Evolutionary conservation across 2,888 invertebrate species (phyloP).

Genomic region (Falcaria lacertinaria): DNA sequence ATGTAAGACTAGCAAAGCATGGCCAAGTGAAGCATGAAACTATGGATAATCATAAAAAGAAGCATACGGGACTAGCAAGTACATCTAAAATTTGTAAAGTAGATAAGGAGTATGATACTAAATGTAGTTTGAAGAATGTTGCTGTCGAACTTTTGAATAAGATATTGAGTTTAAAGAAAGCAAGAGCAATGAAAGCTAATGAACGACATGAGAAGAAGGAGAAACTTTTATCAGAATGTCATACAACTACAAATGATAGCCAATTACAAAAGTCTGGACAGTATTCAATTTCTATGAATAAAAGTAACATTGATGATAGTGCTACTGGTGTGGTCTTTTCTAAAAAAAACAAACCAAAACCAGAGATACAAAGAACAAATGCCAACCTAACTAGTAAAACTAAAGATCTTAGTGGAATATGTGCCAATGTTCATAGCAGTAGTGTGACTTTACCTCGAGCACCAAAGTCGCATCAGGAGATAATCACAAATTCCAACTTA

Average conservation of each 20-base stretch:
- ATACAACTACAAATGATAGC: background rate
- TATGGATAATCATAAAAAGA: background rate
- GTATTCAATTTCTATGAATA: too few species aligned
- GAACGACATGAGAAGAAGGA: background rate
- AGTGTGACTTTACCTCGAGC: too few species aligned
- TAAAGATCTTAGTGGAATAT: too few species aligned
- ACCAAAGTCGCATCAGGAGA: too few species aligned
- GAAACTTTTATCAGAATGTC: background rate
- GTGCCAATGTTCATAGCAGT: too few species aligned
- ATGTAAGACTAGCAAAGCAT: background rate
- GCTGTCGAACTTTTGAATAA: background rate
- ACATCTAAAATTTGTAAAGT: background rate
- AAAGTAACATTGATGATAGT: too few species aligned
- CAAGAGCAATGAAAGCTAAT: background rate
- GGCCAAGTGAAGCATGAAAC: too few species aligned
- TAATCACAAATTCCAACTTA: too few species aligned
- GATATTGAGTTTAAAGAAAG: background rate
- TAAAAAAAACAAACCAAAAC: too few species aligned
- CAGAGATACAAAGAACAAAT: too few species aligned
- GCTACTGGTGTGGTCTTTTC: too few species aligned
- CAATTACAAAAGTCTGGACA: background rate
- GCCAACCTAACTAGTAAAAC: too few species aligned
- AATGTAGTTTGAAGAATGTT: background rate
- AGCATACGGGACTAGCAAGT: background rate
- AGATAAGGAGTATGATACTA: background rate